phyloP scores from a whole-genome alignment of 2,888 invertebrate genomes.

The Drosophila rellima region DNA sequence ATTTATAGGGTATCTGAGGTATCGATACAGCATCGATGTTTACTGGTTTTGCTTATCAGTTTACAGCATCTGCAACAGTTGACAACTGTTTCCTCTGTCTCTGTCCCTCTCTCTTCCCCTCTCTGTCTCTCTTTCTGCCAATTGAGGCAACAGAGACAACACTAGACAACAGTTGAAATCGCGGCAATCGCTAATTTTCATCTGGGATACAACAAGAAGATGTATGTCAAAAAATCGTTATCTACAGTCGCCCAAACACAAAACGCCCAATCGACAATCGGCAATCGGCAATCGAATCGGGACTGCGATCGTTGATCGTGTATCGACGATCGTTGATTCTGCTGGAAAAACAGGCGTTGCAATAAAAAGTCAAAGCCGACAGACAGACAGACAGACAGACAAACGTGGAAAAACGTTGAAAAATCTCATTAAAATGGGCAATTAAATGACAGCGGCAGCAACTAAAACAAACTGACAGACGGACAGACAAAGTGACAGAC shows the following conservation, averaged over 20 bases:
- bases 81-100: conserved; percentile 61
- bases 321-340: conserved; percentile 33
- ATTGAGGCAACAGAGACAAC: conserved; percentile 2
- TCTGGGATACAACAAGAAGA: conserved; percentile 66
- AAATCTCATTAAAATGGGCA: conserved; percentile 83
- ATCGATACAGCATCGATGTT: neutral
- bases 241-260: conserved; percentile 78
- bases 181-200: conserved; percentile 74
- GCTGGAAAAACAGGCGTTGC: conserved; percentile 55
- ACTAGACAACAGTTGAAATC: conserved; percentile 49
- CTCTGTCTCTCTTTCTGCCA: neutral
- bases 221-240: conserved; percentile 67
- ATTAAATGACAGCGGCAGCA: conserved; percentile 77
- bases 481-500: conserved; percentile 31
- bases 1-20: neutral
- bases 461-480: conserved; percentile 62
- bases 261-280: conserved; percentile 61
- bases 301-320: conserved; percentile 21
- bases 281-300: conserved; percentile 10
- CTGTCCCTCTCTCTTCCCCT: neutral
- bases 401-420: conserved; percentile 48
- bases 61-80: conserved; percentile 42
- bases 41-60: conserved; percentile 33
- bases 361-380: conserved; percentile 36
- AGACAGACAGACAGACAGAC: conserved; percentile 12